Evolutionary conservation across 2,797 vertebrate genomes (phyloP).

Genomic region (Philypnodon macrostomus): DNA sequence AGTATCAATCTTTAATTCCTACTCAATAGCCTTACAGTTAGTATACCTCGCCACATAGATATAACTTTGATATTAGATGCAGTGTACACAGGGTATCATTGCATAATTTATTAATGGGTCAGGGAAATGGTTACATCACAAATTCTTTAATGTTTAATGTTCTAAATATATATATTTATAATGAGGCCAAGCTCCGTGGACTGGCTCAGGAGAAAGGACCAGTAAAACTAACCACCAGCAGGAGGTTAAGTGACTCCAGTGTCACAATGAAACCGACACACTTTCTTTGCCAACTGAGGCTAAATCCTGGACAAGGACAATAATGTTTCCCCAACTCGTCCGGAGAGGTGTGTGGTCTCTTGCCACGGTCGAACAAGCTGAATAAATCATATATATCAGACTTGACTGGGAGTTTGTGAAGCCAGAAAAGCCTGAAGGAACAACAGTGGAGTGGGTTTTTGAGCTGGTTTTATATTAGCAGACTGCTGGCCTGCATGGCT

Average conservation of each 20-base stretch:
- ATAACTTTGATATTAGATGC: neutral
- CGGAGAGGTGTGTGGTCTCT: constrained; percentile 57
- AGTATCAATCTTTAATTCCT: too few relatives aligned
- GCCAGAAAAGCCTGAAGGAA: constrained; percentile 67
- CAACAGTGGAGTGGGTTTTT: constrained; percentile 59
- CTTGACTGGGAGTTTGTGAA: constrained; percentile 55
- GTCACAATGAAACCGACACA: constrained; percentile 63
- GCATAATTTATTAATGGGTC: neutral
- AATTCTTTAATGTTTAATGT: constrained; percentile 2
- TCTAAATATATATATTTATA: too few relatives aligned
- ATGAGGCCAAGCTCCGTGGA: constrained; percentile 52
- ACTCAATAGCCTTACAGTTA: too few relatives aligned
- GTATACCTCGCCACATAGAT: too few relatives aligned
- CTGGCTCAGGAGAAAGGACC: constrained; percentile 45
- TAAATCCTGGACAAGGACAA: constrained; percentile 63
- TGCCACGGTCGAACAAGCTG: constrained; percentile 62
- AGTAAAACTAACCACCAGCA: constrained; percentile 64
- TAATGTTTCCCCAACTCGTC: constrained; percentile 61
- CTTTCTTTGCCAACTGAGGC: constrained; percentile 61
- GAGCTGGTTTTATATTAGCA: constrained; percentile 73
- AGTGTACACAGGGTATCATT: neutral
- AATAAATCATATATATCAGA: constrained; percentile 74
- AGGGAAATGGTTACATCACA: constrained; percentile 1
- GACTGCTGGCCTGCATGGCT: constrained; percentile 73
- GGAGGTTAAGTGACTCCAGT: constrained; percentile 65